phyloP scores from a whole-genome alignment of 1,140 invertebrate species.

The Hetaerina americana region DNA sequence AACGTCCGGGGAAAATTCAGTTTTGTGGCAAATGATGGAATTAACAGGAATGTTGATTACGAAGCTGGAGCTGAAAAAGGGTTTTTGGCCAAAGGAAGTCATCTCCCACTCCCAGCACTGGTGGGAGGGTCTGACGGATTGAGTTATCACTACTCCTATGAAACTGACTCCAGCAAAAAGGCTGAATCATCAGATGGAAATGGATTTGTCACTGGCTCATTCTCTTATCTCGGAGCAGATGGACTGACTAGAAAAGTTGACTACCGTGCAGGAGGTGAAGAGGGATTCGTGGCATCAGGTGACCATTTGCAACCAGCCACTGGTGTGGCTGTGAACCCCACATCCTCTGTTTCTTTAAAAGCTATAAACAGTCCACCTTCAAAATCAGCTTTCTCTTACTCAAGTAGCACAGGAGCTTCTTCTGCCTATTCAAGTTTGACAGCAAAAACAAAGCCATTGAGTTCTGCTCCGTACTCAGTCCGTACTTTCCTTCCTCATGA shows the following conservation, averaged over 20 bases:
- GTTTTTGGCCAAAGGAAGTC: slow-evolving; percentile 12
- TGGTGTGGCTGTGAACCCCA: background rate
- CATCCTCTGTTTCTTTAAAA: background rate
- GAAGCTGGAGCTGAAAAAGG: slow-evolving; percentile 15
- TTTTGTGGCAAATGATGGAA: slow-evolving; percentile 13
- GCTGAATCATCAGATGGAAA: background rate
- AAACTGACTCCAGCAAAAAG: background rate
- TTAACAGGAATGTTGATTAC: slow-evolving; percentile 12
- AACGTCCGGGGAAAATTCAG: slow-evolving; percentile 19
- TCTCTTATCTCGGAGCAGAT: background rate
- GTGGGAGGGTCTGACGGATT: background rate
- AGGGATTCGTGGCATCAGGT: slow-evolving; percentile 14
- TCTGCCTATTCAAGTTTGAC: too few species aligned
- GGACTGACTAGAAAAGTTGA: slow-evolving; percentile 11
- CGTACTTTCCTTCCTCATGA: background rate
- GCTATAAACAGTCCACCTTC: background rate
- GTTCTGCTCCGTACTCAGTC: background rate
- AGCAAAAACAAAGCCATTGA: background rate
- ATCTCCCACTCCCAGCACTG: slow-evolving; percentile 7
- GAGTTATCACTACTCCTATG: background rate
- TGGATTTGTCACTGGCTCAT: background rate
- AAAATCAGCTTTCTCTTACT: background rate
- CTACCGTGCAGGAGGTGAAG: slow-evolving; percentile 15
- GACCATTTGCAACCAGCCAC: background rate
- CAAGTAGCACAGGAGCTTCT: background rate